Conservation (phyloP, 2,888 invertebrate genomes). For the Gerosis bhagava region DNA sequence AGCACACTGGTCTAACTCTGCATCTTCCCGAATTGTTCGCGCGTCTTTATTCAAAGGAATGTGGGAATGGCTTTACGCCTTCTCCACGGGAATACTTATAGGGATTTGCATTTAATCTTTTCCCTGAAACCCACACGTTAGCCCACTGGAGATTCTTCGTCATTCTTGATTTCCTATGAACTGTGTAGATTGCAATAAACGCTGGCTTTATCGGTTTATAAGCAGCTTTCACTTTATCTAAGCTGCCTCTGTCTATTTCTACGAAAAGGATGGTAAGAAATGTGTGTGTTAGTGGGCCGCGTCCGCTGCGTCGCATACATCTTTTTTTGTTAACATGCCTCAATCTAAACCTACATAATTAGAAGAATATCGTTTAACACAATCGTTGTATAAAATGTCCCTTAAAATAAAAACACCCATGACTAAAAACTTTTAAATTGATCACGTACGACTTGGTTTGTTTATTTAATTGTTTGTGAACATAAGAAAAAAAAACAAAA, state of each 20-base stretch:
- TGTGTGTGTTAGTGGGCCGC: slow-evolving; percentile 78
- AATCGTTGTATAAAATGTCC: no score
- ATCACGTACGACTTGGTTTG: no score
- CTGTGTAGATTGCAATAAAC: slow-evolving; percentile 63
- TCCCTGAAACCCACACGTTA: slow-evolving; percentile 14
- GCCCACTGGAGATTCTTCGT: slow-evolving; percentile 36
- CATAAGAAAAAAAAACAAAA: no score
- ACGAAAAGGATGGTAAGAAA: slow-evolving; percentile 78
- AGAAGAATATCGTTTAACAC: slow-evolving; percentile 69
- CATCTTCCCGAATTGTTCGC: slow-evolving; percentile 23
- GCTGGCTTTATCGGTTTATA: slow-evolving; percentile 71
- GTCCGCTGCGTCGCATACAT: slow-evolving; percentile 63
- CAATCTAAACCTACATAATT: slow-evolving; percentile 68
- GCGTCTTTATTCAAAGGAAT: slow-evolving; percentile 2
- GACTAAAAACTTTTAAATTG: no score
- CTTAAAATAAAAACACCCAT: no score
- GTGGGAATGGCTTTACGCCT: slow-evolving; percentile 7
- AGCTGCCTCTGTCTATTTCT: slow-evolving; percentile 73
- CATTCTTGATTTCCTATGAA: slow-evolving; percentile 52
- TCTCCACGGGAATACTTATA: slow-evolving; percentile 17
- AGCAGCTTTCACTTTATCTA: slow-evolving; percentile 77
- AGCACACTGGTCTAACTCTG: slow-evolving; percentile 67
- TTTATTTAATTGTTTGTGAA: no score
- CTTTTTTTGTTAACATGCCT: slow-evolving; percentile 63
- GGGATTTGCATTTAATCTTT: slow-evolving; percentile 24